Evolutionary conservation across 2,113 vertebrate genomes (phyloP), one percentile per base, ranked within the genome.

Genomic region (Rhineura floridana): DNA sequence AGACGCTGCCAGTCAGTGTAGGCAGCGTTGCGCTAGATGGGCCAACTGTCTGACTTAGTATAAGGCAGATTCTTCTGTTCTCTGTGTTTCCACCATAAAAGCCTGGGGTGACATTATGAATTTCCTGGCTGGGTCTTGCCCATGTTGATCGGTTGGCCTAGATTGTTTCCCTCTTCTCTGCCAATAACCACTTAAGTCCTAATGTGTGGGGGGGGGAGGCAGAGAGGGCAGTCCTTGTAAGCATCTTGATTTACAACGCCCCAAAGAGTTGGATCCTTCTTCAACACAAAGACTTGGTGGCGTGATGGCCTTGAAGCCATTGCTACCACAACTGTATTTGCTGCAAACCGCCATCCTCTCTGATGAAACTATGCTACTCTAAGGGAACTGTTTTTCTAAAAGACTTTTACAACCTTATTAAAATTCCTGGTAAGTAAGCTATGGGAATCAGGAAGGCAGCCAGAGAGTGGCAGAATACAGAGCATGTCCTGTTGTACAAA

Each of bases 371-470:
- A 67, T 36, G 65, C 11, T 44, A 8, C 55, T 78, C 28, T 46
- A 77, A 76, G 30, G 30, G 39, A 48, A 86, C 50, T 77, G 59
- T 83, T 83, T 77, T 67, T 83, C 80, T 39, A 63, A 63, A 70
- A 83, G 55, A 65, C n/a, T 83, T 67, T 88, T 88, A 65, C 46
- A 88, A 15, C 44, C 80, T 83, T 65, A 52, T 88, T 88, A 88
- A 39, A n/a, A 88, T 88, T 88, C 70, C 55, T 67, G 44, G 55
- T 88, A 76, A 82, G 80, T 88, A 83, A 83, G 87, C 72, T 42
- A 67, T 33, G 55, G 55, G 62, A 83, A 83, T 70, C 62, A 88
- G 87, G 80, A 88, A 83, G 46, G 72, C 70, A 77, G 87, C 87
- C 87, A 88, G 80, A 83, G 70, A 48, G 17, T 28, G 23, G 8